A percentile compares a stretch with the other conserved stretches of the same genome.
Conservation (phyloP, 2,888 invertebrate genomes). For the Ornithoptera alexandrae region DNA sequence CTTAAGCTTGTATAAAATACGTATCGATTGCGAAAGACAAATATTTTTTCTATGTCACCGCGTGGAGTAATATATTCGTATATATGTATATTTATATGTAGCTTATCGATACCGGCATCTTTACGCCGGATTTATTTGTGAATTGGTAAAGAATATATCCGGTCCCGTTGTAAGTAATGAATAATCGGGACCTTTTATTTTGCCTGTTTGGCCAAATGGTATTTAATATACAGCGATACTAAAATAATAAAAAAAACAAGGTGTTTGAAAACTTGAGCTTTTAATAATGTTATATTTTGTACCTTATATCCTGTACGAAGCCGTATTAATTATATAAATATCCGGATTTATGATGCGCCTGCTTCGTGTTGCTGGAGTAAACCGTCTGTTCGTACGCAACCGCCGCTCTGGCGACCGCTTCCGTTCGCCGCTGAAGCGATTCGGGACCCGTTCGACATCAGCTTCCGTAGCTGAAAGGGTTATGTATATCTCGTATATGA, state of each 20-base stretch:
- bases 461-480: slow-evolving; percentile 33
- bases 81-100: slow-evolving; percentile 46
- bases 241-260: slow-evolving; percentile 51
- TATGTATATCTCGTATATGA: slow-evolving; percentile 34
- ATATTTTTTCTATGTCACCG: slow-evolving; percentile 69
- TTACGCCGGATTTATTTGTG: slow-evolving; percentile 39
- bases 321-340: slow-evolving; percentile 39
- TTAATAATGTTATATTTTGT: slow-evolving; percentile 62
- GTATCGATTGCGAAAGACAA: slow-evolving; percentile 70
- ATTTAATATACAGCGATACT: slow-evolving; percentile 50
- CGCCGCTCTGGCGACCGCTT: background rate
- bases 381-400: slow-evolving; percentile 8
- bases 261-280: slow-evolving; percentile 75
- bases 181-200: slow-evolving; percentile 37
- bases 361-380: slow-evolving; percentile 17
- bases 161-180: slow-evolving; percentile 33
- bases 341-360: slow-evolving; percentile 31
- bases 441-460: slow-evolving; percentile 56
- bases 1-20: slow-evolving; percentile 74
- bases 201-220: slow-evolving; percentile 42
- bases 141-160: slow-evolving; percentile 30
- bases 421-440: slow-evolving; percentile 37
- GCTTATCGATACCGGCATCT: slow-evolving; percentile 56
- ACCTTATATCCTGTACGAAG: slow-evolving; percentile 43
- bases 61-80: slow-evolving; percentile 53